A percentile compares a stretch with the other conserved stretches of the same genome.
phyloP scores from a whole-genome alignment of 2,888 invertebrate species.

The Ennomos quercinarius region DNA sequence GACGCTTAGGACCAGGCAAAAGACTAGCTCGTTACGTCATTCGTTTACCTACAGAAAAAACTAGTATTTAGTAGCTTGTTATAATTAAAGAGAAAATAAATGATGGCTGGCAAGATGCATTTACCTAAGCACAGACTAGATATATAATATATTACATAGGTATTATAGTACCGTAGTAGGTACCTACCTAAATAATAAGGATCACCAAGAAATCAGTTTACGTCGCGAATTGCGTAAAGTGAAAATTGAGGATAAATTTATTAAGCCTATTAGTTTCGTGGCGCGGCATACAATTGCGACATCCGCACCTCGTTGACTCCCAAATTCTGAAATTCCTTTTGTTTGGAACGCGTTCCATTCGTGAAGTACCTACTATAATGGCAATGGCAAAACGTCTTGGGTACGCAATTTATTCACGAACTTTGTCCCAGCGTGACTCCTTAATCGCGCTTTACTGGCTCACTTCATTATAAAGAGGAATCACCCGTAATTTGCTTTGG shows the following conservation, averaged over 20 bases:
- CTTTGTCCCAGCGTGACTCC: conserved; percentile 38
- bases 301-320: conserved; percentile 27
- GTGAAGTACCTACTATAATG: conserved; percentile 29
- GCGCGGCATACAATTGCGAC: conserved; percentile 27
- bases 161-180: too few species aligned
- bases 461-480: conserved; percentile 50
- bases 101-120: too few species aligned
- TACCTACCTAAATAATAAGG: too few species aligned
- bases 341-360: conserved; percentile 44
- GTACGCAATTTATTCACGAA: conserved; percentile 55
- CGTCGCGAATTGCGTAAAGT: too few species aligned
- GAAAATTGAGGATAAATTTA: too few species aligned
- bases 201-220: not conserved
- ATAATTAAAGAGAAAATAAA: too few species aligned
- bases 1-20: too few species aligned
- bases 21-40: too few species aligned
- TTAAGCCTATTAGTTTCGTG: not conserved
- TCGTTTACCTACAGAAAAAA: too few species aligned
- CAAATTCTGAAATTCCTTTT: conserved; percentile 40
- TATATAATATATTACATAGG: too few species aligned
- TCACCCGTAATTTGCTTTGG: conserved; percentile 5
- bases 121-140: too few species aligned
- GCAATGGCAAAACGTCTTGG: conserved; percentile 43
- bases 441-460: conserved; percentile 43
- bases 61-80: too few species aligned